These are phyloP conservation scores for Microcebus griseorufus DNA, from an alignment of 2,113 vertebrate genomes.

Conservation along the genomic window DNA sequence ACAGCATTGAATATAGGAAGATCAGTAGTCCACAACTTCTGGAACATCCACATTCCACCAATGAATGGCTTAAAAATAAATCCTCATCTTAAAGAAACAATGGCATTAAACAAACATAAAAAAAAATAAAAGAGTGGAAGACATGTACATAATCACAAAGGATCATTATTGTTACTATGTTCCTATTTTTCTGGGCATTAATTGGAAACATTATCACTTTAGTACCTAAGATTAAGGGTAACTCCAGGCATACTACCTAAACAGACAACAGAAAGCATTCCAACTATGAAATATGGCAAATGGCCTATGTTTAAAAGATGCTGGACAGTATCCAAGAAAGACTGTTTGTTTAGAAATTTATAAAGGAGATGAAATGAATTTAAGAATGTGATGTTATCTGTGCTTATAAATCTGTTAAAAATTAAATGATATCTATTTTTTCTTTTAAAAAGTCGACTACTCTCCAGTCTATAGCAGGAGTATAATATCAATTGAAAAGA, in stretches of 20 bases:
- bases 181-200: not conserved
- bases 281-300: conserved; percentile 38
- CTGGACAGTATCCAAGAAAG: not conserved
- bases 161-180: not conserved
- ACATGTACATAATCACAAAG: not conserved
- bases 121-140: not conserved
- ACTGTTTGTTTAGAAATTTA: conserved; percentile 37
- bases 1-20: not conserved
- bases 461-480: not conserved
- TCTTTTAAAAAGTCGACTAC: not conserved
- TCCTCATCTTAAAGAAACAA: not conserved
- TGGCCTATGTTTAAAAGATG: conserved; percentile 35
- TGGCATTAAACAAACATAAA: conserved; percentile 32
- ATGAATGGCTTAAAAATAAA: conserved; percentile 35
- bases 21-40: not conserved
- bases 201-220: conserved; percentile 27
- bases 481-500: conserved; percentile 1
- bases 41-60: not conserved
- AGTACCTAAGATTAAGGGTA: not conserved
- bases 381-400: conserved; percentile 6
- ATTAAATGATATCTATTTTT: conserved; percentile 35
- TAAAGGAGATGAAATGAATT: conserved; percentile 38
- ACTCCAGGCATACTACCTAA: not conserved
- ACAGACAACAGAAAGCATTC: conserved; percentile 14
- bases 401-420: conserved; percentile 4